Evolutionary conservation across 2,113 vertebrate species (phyloP), one percentile per base, ranked within the genome.

Genomic region (Sapayoa aenigma): DNA sequence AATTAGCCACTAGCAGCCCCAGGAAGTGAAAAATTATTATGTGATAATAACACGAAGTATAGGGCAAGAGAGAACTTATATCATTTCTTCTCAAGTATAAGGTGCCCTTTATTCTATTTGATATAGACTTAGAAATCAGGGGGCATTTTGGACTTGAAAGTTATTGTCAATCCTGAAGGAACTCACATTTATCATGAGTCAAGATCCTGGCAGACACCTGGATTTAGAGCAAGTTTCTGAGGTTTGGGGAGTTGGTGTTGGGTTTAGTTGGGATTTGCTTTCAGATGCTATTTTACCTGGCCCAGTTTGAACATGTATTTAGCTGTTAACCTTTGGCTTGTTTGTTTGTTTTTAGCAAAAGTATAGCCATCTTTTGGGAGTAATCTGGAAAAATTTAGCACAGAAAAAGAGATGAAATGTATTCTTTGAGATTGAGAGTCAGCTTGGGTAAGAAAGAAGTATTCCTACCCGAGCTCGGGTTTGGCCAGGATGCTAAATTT

Each of bases 21-120:
- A 59, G 88, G 60, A 95, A 82, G 49, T 93, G 28, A 88, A 92
- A 89, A 94, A 92, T 73, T 82, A 72, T 71, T 65, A 76, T 76
- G 59, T 78, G 69, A 42, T 77, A 90, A 89, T 76, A 93, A 67
- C 60, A 44, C 47, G 65, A 94, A 94, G 17, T 78, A 62, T 56
- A 90, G 83, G 42, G 47, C 60, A 95, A 84, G 75, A 60, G 35
- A 91, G 56, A 88, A 73, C 3, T 65, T 86, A 15, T 5, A 74
- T 55, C 3, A 49, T 80, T 93, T 71, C 50, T 81, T 37, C 59
- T 84, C 22, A 67, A 81, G 60, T 68, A 33, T 73, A 84, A 81
- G 73, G 71, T 75, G 33, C 4, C 33, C 60, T 93, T 89, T 90
- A 90, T 78, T 81, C 60, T 60, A 41, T 87, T 92, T 72, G 60